Conservation (phyloP, 2,113 vertebrate genomes). For the Dermatemys mawii region DNA sequence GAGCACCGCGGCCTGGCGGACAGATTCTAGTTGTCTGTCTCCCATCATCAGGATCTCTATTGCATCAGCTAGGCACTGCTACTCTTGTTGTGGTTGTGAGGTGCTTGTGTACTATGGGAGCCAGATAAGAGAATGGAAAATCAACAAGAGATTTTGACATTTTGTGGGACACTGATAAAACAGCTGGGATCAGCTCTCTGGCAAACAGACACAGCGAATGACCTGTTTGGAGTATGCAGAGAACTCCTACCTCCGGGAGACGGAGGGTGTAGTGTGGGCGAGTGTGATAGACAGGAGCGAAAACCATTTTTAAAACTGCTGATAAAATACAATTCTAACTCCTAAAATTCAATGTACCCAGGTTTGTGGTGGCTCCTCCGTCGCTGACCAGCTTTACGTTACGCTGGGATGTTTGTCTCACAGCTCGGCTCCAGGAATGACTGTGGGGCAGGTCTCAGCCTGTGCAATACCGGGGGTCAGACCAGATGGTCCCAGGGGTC, state of each 20-base stretch:
- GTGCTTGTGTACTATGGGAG: background rate
- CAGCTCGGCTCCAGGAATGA: too few species aligned
- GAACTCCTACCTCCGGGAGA: background rate
- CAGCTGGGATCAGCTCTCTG: background rate
- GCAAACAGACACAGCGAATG: background rate
- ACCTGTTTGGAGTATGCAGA: background rate
- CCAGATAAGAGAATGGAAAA: background rate
- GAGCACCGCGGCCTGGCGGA: too few species aligned
- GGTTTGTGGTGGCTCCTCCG: too few species aligned
- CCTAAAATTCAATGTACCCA: background rate
- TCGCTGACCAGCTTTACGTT: too few species aligned
- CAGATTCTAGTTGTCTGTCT: too few species aligned
- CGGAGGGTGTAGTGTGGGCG: background rate
- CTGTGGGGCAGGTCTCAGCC: too few species aligned
- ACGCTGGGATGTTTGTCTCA: too few species aligned
- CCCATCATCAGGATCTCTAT: too few species aligned
- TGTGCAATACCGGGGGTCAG: too few species aligned
- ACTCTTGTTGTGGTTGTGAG: too few species aligned
- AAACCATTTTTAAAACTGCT: background rate
- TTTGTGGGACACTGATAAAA: background rate
- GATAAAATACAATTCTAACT: background rate
- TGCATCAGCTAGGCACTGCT: too few species aligned
- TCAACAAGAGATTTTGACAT: fast-evolving
- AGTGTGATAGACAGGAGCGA: background rate
- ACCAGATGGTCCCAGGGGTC: too few species aligned